Conservation (phyloP, 2,113 vertebrate species). For the Bubo scandiacus region DNA sequence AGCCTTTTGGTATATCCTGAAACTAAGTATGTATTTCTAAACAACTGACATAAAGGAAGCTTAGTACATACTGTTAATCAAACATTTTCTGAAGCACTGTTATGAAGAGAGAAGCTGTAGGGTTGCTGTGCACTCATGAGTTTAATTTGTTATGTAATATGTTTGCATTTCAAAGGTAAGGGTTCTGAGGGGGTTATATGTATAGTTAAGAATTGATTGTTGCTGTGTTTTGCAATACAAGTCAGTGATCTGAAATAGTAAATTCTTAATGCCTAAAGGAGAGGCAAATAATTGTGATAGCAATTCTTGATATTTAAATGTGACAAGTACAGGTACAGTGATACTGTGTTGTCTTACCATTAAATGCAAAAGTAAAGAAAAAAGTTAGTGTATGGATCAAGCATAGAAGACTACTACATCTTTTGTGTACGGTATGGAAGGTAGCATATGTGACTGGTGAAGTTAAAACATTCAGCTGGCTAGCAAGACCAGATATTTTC, state of each 20-base stretch:
- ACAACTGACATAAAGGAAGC: background rate
- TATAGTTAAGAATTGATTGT: background rate
- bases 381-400: background rate
- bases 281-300: background rate
- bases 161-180: slow-evolving; percentile 23
- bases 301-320: background rate
- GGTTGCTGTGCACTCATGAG: background rate
- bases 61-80: background rate
- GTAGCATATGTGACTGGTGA: background rate
- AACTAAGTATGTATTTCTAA: background rate
- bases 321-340: background rate
- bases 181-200: background rate
- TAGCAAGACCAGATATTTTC: background rate
- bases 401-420: background rate
- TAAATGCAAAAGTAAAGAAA: background rate
- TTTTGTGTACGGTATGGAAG: background rate
- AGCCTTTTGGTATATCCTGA: background rate
- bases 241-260: background rate
- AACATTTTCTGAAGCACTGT: background rate
- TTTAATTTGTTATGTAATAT: background rate
- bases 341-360: background rate
- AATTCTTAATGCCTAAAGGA: background rate
- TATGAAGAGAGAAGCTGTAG: background rate
- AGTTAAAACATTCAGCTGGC: background rate
- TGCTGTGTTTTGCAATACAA: background rate